A percentile compares a stretch with the other conserved stretches of the same genome.
Evolutionary conservation across 1,140 invertebrate genomes (phyloP).

Genomic region (Ridgeia piscesae): DNA sequence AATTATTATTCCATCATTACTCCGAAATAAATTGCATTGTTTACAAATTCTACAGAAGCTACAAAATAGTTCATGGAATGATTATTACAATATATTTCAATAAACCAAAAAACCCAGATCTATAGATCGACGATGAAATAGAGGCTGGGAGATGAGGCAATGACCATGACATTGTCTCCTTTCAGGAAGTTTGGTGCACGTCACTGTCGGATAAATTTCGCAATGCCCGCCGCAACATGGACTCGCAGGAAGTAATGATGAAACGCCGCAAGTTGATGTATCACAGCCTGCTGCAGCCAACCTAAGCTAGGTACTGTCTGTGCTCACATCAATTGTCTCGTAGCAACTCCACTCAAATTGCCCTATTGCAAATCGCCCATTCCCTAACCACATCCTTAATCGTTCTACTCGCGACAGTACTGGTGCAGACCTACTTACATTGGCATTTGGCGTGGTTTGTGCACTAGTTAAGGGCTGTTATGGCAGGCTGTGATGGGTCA

Average conservation of each 20-base stretch:
- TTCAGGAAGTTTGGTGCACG: not conserved
- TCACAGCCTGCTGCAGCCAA: not conserved
- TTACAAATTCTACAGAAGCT: no score
- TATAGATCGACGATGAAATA: no score
- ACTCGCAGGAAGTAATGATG: not conserved
- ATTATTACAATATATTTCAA: no score
- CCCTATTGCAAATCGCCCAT: not conserved
- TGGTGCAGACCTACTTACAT: not conserved
- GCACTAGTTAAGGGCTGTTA: not conserved
- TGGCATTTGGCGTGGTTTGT: not conserved
- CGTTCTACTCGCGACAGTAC: not conserved
- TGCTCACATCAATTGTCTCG: not conserved
- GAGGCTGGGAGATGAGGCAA: not conserved
- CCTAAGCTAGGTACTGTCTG: not conserved
- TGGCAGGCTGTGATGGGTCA: not conserved
- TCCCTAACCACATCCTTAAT: not conserved
- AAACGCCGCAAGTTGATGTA: constrained; percentile 4
- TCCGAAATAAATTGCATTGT: no score
- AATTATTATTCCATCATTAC: no score
- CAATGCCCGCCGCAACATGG: not conserved
- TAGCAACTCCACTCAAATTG: not conserved
- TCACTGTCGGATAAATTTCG: constrained; percentile 5
- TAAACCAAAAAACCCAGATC: no score
- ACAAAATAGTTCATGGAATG: no score
- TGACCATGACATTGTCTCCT: not conserved